phyloP scores from a whole-genome alignment of 2,888 invertebrate genomes.

The Diarsia rubi region DNA sequence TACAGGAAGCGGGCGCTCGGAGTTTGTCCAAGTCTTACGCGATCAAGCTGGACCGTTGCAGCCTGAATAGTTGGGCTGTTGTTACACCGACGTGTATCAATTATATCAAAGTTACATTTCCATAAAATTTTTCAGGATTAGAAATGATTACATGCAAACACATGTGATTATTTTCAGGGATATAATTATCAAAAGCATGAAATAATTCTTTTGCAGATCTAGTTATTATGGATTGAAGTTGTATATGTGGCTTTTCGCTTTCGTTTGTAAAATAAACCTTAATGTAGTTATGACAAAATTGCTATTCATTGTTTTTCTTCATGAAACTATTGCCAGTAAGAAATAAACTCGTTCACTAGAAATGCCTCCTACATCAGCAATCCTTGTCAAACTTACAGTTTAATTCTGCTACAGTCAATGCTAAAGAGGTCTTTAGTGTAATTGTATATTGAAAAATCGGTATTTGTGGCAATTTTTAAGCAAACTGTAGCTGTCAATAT shows the following conservation, averaged over 20 bases:
- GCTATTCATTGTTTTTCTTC: background rate
- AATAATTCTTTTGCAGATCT: background rate
- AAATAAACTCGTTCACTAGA: background rate
- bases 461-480: no score
- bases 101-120: background rate
- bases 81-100: constrained; percentile 35
- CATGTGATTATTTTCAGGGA: background rate
- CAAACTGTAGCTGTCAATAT: no score
- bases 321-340: background rate
- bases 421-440: no score
- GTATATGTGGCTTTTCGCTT: background rate
- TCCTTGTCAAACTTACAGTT: no score
- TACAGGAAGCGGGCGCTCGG: constrained; percentile 17
- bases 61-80: constrained; percentile 6
- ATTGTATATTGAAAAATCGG: no score
- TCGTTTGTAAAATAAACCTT: background rate
- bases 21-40: constrained; percentile 67
- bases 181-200: background rate
- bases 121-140: background rate
- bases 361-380: no score
- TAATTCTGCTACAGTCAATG: no score
- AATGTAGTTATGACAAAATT: background rate
- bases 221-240: background rate
- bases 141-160: background rate
- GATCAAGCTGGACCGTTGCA: constrained; percentile 59